These are phyloP conservation scores for Ligdia adustata DNA, from an alignment of 2,888 invertebrate species.

Conservation along the genomic window DNA sequence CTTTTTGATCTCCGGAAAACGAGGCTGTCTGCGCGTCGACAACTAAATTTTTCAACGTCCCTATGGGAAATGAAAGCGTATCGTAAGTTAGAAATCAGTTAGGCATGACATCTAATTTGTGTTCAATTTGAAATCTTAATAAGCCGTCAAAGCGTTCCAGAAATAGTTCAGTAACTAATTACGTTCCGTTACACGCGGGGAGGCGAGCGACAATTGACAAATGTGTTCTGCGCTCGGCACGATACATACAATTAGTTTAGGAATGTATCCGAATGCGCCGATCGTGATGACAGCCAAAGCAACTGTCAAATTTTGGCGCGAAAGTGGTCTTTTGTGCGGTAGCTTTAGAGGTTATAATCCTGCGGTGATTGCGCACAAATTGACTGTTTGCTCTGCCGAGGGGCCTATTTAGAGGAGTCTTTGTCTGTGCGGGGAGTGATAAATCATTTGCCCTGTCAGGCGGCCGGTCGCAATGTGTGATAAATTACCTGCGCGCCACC, in stretches of 20 bases:
- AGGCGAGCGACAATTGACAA: slow-evolving; percentile 79
- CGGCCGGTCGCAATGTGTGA: slow-evolving; percentile 69
- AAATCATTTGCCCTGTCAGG: slow-evolving; percentile 76
- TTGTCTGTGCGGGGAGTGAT: slow-evolving; percentile 67
- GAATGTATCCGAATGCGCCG: slow-evolving; percentile 71
- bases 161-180: slow-evolving; percentile 79
- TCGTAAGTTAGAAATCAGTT: slow-evolving; percentile 70
- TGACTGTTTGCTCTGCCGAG: slow-evolving; percentile 72
- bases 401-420: slow-evolving; percentile 74
- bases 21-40: slow-evolving; percentile 67
- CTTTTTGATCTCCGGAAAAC: slow-evolving; percentile 78
- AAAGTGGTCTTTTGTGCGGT: slow-evolving; percentile 60
- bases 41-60: slow-evolving; percentile 64
- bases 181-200: slow-evolving; percentile 63
- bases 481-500: slow-evolving; percentile 73
- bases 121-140: slow-evolving; percentile 82
- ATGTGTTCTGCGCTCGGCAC: slow-evolving; percentile 70
- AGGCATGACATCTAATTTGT: slow-evolving; percentile 80
- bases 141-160: slow-evolving; percentile 81
- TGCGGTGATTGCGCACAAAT: slow-evolving; percentile 65
- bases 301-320: slow-evolving; percentile 63
- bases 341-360: slow-evolving; percentile 64
- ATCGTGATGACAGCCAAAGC: slow-evolving; percentile 55
- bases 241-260: slow-evolving; percentile 78
- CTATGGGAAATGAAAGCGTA: slow-evolving; percentile 44